phyloP scores from a whole-genome alignment of 1,140 invertebrate species.

The Mycetomoellerius zeteki region DNA sequence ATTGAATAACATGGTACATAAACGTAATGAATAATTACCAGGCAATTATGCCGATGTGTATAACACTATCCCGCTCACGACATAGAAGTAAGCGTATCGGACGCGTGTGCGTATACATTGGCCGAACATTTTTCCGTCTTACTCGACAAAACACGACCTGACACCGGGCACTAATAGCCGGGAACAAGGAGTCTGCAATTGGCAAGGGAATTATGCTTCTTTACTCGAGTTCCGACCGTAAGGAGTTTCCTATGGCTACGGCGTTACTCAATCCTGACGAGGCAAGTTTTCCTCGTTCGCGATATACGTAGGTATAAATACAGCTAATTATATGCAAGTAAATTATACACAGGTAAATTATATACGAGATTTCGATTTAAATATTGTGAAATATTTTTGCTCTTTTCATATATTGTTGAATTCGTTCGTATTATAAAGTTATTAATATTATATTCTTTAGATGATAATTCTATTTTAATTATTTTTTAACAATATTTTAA shows the following conservation, averaged over 20 bases:
- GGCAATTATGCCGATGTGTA: slow-evolving; percentile 65
- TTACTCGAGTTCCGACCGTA: slow-evolving; percentile 43
- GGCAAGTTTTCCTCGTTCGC: slow-evolving; percentile 12
- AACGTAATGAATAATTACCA: slow-evolving; percentile 76
- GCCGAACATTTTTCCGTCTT: slow-evolving; percentile 40
- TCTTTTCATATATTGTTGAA: slow-evolving; percentile 1
- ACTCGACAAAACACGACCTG: slow-evolving; percentile 53
- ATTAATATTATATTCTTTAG: neutral
- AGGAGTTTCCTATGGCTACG: neutral
- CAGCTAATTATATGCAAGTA: slow-evolving; percentile 40
- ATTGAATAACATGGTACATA: slow-evolving; percentile 77
- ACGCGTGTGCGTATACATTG: neutral
- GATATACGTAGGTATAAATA: slow-evolving; percentile 28
- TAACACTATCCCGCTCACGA: neutral
- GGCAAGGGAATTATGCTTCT: slow-evolving; percentile 57
- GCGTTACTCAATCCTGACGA: slow-evolving; percentile 27
- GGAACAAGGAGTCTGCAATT: slow-evolving; percentile 46
- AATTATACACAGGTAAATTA: neutral
- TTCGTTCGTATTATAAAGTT: neutral
- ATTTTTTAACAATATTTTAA: slow-evolving; percentile 9
- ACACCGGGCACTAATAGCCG: slow-evolving; percentile 51
- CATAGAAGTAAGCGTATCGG: neutral
- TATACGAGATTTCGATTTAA: neutral
- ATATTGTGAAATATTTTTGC: neutral
- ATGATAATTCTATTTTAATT: neutral